A percentile compares a stretch with the other conserved stretches of the same genome.
Conservation (phyloP, 2,113 vertebrate species). For the Myrmophylax atrothorax region DNA sequence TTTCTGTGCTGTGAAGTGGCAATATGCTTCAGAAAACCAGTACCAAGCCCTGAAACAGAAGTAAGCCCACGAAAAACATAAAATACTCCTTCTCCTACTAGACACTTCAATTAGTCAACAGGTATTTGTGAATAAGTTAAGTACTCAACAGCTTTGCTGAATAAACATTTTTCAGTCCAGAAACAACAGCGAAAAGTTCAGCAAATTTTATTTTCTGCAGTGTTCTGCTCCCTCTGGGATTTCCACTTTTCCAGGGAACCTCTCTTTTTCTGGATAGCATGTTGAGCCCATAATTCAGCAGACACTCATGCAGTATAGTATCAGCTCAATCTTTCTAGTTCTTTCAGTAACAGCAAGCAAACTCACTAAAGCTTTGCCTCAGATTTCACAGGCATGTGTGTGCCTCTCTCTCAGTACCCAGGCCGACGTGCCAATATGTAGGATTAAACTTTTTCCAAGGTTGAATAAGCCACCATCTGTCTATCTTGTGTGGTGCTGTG, state of each 20-base stretch:
- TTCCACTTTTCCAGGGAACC: background rate
- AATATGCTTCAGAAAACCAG: background rate
- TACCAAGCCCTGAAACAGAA: background rate
- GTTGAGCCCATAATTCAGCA: background rate
- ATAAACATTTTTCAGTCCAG: background rate
- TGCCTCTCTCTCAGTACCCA: constrained; percentile 31
- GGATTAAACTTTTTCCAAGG: constrained; percentile 79
- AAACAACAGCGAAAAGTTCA: background rate
- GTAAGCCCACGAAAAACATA: background rate
- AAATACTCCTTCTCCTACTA: background rate
- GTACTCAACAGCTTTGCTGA: background rate
- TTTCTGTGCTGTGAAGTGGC: background rate
- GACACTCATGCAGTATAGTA: background rate
- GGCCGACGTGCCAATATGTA: constrained; percentile 54
- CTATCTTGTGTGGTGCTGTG: constrained; percentile 75
- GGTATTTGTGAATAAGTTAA: background rate
- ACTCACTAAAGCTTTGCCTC: constrained; percentile 47
- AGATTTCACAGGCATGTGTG: constrained; percentile 40
- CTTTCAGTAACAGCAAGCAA: constrained; percentile 16
- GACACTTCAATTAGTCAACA: background rate
- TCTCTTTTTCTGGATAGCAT: background rate
- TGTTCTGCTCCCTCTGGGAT: background rate
- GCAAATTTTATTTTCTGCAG: background rate
- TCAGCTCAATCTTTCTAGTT: background rate
- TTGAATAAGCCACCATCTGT: constrained; percentile 87